Evolutionary conservation across 2,888 invertebrate species (phyloP).

Genomic region (Hofmannophila pseudospretella): DNA sequence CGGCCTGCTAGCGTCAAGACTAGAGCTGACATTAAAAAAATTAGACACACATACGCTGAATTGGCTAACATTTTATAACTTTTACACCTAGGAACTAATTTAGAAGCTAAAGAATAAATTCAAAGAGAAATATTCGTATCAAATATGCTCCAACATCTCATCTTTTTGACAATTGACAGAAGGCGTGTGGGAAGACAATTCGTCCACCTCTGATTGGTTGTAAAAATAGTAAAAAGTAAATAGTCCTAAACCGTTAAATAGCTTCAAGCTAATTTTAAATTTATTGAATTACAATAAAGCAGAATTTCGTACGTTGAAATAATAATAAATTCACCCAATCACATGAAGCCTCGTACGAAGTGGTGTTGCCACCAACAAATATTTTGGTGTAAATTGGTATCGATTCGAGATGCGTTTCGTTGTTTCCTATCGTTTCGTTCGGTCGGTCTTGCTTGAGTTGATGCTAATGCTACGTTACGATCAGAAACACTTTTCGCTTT

Average conservation of each 20-base stretch:
- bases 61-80: slow-evolving; percentile 55
- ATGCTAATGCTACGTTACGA: too few relatives aligned
- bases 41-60: slow-evolving; percentile 50
- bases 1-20: slow-evolving; percentile 81
- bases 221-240: neutral
- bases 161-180: slow-evolving; percentile 48
- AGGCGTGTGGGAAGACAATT: slow-evolving; percentile 51
- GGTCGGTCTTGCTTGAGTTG: too few relatives aligned
- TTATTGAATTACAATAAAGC: neutral
- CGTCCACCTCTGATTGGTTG: slow-evolving; percentile 57
- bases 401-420: too few relatives aligned
- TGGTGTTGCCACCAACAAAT: slow-evolving; percentile 16
- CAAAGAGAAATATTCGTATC: slow-evolving; percentile 22
- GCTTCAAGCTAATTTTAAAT: too few relatives aligned
- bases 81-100: slow-evolving; percentile 46
- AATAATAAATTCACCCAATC: slow-evolving; percentile 26
- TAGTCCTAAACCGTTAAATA: neutral
- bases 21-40: slow-evolving; percentile 55
- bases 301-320: neutral
- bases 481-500: neutral
- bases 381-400: too few relatives aligned
- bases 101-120: slow-evolving; percentile 29
- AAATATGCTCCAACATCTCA: slow-evolving; percentile 46
- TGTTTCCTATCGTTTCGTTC: too few relatives aligned
- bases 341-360: slow-evolving; percentile 30